phyloP scores from a whole-genome alignment of 2,113 vertebrate genomes.

The Eupsittula cactorum region DNA sequence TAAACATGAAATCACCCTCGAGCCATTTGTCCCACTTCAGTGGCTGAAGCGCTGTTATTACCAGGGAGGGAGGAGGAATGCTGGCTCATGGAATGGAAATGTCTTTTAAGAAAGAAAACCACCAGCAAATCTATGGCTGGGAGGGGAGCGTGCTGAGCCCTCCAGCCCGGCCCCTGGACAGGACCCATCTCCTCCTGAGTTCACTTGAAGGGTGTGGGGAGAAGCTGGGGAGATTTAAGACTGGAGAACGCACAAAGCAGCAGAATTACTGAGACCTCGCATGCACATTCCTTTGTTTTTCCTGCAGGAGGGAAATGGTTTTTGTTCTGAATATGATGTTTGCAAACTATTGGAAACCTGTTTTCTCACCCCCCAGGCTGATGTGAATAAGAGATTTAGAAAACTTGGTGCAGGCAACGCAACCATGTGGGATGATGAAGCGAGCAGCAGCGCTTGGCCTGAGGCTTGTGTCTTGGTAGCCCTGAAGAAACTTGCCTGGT shows the following conservation, averaged over 20 bases:
- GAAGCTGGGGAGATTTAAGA: rapidly evolving
- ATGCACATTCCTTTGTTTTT: rapidly evolving
- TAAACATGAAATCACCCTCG: neutral
- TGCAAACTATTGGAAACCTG: neutral
- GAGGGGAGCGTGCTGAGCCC: neutral
- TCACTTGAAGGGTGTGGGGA: too few species aligned
- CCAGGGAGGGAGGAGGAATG: neutral
- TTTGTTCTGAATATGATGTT: neutral
- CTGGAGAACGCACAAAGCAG: neutral
- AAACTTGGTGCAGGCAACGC: neutral
- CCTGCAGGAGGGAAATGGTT: neutral
- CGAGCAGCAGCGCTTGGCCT: neutral
- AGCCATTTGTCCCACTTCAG: neutral
- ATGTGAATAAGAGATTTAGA: neutral
- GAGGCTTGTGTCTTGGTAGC: neutral
- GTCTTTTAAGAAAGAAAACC: neutral
- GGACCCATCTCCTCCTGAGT: neutral
- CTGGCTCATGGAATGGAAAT: neutral
- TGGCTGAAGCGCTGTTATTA: neutral
- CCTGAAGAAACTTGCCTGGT: constrained; percentile 25
- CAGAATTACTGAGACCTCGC: neutral
- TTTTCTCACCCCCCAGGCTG: neutral
- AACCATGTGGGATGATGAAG: neutral
- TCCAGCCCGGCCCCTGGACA: neutral
- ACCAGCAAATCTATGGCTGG: rapidly evolving